Evolutionary conservation across 1,140 invertebrate genomes (phyloP).

Genomic region (Neotoxoptera formosana): DNA sequence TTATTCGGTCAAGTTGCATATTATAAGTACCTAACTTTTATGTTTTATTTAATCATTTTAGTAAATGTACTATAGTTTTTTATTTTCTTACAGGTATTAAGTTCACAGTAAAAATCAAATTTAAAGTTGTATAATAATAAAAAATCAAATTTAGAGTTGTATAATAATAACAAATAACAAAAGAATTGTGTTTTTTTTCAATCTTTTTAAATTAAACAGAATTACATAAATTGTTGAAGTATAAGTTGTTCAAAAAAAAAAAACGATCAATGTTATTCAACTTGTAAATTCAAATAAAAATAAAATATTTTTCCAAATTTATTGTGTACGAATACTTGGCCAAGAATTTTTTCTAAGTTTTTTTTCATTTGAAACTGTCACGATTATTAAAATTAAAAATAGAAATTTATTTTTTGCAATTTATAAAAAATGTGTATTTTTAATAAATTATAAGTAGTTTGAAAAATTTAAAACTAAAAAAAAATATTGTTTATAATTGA

Average conservation of each 20-base stretch:
- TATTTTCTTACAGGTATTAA: neutral
- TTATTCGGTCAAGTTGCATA: neutral
- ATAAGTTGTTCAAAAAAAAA: no score
- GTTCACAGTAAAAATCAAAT: no score
- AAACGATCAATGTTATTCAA: no score
- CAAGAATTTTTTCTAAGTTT: neutral
- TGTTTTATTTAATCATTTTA: neutral
- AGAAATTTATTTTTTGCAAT: neutral
- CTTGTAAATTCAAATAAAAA: no score
- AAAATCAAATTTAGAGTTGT: no score
- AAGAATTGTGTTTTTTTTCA: no score
- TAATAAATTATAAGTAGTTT: neutral
- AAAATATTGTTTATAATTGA: neutral
- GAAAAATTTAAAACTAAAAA: neutral
- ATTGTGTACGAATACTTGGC: neutral
- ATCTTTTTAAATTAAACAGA: neutral
- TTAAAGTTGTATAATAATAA: no score
- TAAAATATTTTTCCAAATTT: no score
- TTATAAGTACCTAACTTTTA: neutral
- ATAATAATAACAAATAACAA: no score
- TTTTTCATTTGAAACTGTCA: neutral
- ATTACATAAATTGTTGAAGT: no score
- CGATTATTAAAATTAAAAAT: neutral
- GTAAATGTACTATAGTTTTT: neutral
- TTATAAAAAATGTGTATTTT: neutral